Base-by-base conservation (phyloP, 2,113 vertebrate genomes). In the Cyprinus carpio region DNA sequence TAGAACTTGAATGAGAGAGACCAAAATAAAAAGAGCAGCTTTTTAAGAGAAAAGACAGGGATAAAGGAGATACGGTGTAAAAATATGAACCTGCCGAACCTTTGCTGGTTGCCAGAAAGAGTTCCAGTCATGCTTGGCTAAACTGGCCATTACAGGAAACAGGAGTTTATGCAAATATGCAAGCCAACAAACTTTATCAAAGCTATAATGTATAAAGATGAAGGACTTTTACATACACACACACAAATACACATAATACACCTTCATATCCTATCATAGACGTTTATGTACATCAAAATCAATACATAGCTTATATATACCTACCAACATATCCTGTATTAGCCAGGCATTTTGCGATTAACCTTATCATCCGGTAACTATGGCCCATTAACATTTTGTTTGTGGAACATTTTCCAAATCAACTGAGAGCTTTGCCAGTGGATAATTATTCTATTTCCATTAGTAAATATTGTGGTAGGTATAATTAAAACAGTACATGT, bases 121-220 rank as follows among this genome's bases (percentile, higher is more conserved):
- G 84, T 88, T 91, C 77, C 79, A 90, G 89, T 87, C 89, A 81
- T 76, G 86, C 84, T 84, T 74, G 86, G 64, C 13, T 87, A 80
- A 89, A 91, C 87, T 87, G 87, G 87, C 91, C 89, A 90, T 87
- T 90, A 31, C 86, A 93, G 89, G 90, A 92, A 90, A 91, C 91
- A 81, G 87, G 13, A 88, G 82, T 76, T n/a, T 58, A 58, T 23
- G 23, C 23, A 60, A 60, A 60, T 8, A n/a, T 60, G 56, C 56
- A 60, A 60, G 56, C 20, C 56, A 60, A n/a, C 56, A 60, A 60
- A n/a, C 20, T 60, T 9, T n/a, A 60, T 60, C 7, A 60, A 60
- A 60, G 23, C 9, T 40, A 40, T 40, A 20, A 60, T 60, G 3
- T 60, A 58, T 58, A 58, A 58, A 58, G 7, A 7, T 58, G 54